Evolutionary conservation across 1,140 invertebrate species (phyloP), one percentile per base, ranked within the genome.

Genomic region (Theocolax elegans): DNA sequence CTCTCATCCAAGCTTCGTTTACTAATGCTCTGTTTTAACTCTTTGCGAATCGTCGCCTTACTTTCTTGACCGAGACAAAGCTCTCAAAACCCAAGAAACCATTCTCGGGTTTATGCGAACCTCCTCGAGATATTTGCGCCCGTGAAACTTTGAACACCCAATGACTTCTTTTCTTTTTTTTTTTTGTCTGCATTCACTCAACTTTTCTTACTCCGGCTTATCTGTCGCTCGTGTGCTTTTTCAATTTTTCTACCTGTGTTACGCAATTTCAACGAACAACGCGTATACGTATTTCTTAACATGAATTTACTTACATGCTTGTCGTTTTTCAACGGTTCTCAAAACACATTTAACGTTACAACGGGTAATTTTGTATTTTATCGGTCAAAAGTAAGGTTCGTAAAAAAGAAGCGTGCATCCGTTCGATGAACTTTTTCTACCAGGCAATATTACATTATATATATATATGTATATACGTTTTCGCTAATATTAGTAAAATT

Each of bases 371-470:
- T 35, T 17, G 7, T n/a, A n/a, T 56, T 19, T 31, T 23, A 58
- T 58, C 54, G 19, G 54, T 58, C n/a, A 58, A 58, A 54, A 58
- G 23, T 59, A 59, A 59, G 19, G 25, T 60, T 60, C 27, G 23
- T 42, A 23, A 27, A 27, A 12, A 44, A 25, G 15, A 60, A 44
- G 58, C 58, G 58, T 60, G 58, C 58, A 60, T 29, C 23, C 13
- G 58, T 46, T 60, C 40, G 19, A 60, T 46, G 40, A 46, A 60
- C 40, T 29, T 46, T n/a, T 59, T 60, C 58, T 60, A 60, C 21
- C 58, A 60, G 25, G 40, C 58, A 60, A 10, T 60, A n/a, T n/a
- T n/a, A n/a, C n/a, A n/a, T n/a, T n/a, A n/a, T n/a, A n/a, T n/a
- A n/a, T n/a, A 25, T n/a, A 15, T 38, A 38, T 38, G 13, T 13